phyloP scores from a whole-genome alignment of 2,113 vertebrate genomes.

The Nycticryphes semicollaris region DNA sequence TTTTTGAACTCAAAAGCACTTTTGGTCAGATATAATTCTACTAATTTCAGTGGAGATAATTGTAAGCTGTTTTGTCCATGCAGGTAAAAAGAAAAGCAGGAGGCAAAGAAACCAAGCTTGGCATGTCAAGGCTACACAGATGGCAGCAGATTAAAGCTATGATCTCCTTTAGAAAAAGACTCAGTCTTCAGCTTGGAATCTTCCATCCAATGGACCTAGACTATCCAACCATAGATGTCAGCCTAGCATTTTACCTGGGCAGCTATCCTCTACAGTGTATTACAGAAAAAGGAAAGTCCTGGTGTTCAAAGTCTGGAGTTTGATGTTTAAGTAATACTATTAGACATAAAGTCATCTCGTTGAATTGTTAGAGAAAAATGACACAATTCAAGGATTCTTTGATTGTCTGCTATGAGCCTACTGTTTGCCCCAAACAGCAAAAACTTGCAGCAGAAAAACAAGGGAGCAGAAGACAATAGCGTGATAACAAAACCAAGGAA shows the following conservation, averaged over 20 bases:
- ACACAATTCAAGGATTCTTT: background rate
- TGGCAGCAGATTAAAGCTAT: background rate
- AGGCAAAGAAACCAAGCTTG: background rate
- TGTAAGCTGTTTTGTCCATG: background rate
- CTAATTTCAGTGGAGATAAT: background rate
- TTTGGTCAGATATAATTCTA: background rate
- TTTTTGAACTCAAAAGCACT: background rate
- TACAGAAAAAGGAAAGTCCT: background rate
- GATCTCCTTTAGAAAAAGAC: background rate
- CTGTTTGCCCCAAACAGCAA: background rate
- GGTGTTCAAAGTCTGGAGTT: background rate
- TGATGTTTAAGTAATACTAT: background rate
- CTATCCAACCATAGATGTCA: background rate
- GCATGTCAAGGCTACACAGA: background rate
- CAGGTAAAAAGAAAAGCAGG: background rate
- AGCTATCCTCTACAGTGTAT: background rate
- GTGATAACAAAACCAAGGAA: background rate
- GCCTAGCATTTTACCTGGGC: background rate
- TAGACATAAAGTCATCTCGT: background rate
- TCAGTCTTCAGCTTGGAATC: background rate
- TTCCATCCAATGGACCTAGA: background rate
- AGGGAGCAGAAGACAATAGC: accelerated
- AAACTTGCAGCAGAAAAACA: background rate
- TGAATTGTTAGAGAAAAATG: background rate
- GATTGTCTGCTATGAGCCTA: background rate